These are phyloP conservation scores for Crossaster papposus DNA, from an alignment of 53 echinoderm and acorn worm genomes.

Conservation along the genomic window DNA sequence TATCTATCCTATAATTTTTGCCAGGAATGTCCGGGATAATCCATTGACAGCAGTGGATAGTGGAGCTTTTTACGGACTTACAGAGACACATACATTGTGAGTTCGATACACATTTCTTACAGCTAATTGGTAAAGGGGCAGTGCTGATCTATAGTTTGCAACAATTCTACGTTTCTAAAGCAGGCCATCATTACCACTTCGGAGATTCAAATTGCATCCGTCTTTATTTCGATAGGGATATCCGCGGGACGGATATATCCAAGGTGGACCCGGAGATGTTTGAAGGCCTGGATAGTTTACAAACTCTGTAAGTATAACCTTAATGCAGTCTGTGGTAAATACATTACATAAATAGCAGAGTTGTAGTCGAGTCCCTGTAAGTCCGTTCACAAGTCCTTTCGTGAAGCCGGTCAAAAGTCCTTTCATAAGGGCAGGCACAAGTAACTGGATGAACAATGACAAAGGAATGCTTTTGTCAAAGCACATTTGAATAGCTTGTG, in stretches of 20 bases:
- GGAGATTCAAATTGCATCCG: not conserved
- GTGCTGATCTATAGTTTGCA: not conserved
- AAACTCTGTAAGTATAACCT: conserved; percentile 71
- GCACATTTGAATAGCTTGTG: too few relatives aligned
- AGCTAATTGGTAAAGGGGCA: not conserved
- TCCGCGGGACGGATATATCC: conserved; percentile 64
- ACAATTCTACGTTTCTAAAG: not conserved
- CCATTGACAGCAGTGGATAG: conserved; percentile 61
- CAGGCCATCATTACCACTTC: not conserved
- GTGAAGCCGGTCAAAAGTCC: too few relatives aligned
- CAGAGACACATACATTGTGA: conserved; percentile 66
- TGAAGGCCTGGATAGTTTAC: conserved; percentile 66
- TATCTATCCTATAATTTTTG: not conserved
- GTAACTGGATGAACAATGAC: too few relatives aligned
- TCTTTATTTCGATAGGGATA: conserved; percentile 54
- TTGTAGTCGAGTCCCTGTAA: too few relatives aligned
- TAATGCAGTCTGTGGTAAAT: too few relatives aligned
- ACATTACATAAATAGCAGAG: too few relatives aligned
- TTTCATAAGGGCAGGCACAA: too few relatives aligned
- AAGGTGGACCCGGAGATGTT: conserved; percentile 74
- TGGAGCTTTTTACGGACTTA: conserved; percentile 71
- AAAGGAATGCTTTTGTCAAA: too few relatives aligned
- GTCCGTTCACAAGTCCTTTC: too few relatives aligned
- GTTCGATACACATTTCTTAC: conserved; percentile 14
- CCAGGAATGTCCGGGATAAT: conserved; percentile 64